phyloP scores from a whole-genome alignment of 1,140 invertebrate genomes.

The Diploscapter pachys region DNA sequence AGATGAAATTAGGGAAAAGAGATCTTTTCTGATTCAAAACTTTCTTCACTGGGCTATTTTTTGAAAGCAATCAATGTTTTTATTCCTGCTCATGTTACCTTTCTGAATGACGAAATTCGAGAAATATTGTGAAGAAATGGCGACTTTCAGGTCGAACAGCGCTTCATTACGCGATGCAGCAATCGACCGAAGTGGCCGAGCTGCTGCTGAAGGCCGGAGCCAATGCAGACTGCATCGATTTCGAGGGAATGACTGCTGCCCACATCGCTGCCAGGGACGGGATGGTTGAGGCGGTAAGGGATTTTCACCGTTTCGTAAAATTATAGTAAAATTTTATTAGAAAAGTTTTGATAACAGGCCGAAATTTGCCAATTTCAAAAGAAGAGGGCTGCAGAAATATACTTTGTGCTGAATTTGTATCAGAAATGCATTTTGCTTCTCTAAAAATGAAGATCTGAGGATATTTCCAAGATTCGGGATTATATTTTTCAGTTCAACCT shows the following conservation, averaged over 20 bases:
- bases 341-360: not conserved
- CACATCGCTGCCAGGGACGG: conserved; percentile 38
- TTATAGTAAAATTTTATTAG: not conserved
- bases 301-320: not conserved
- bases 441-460: not conserved
- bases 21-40: too few species aligned
- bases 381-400: not conserved
- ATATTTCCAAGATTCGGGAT: not conserved
- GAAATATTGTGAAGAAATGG: not conserved
- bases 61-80: not conserved
- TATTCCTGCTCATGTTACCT: not conserved
- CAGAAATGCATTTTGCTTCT: too few species aligned
- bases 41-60: too few species aligned
- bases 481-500: conserved; percentile 34
- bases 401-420: too few species aligned
- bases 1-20: too few species aligned
- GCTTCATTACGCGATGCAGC: conserved; percentile 35
- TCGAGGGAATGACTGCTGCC: conserved; percentile 21
- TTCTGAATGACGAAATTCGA: too few species aligned
- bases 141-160: conserved; percentile 34
- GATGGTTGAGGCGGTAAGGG: conserved; percentile 37
- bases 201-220: conserved; percentile 33
- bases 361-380: not conserved
- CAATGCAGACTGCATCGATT: conserved; percentile 33
- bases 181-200: conserved; percentile 33